phyloP scores from a whole-genome alignment of 2,888 invertebrate species.

The Yponomeuta sedellus region DNA sequence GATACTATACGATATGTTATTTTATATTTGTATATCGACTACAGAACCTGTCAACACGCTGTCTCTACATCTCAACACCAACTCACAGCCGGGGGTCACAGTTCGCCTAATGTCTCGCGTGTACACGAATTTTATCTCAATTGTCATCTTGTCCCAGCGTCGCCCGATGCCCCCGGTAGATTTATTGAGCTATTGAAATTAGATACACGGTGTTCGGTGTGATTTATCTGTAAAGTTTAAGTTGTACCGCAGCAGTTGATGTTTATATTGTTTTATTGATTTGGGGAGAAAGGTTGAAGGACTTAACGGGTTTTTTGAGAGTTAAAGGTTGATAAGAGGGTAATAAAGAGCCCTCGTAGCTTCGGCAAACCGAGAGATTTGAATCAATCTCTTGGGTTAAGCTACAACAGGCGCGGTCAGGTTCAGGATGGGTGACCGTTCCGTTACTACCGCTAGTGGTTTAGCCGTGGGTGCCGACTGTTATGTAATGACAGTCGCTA shows the following conservation, averaged over 20 bases:
- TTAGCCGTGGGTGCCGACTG: no score
- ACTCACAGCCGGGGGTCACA: slow-evolving; percentile 27
- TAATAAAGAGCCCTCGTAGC: no score
- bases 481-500: no score
- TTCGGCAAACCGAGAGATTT: no score
- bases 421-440: no score
- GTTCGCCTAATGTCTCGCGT: slow-evolving; percentile 33
- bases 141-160: slow-evolving; percentile 42
- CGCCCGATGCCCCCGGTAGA: slow-evolving; percentile 25
- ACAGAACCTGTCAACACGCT: background rate
- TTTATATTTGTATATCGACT: background rate
- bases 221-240: slow-evolving; percentile 23
- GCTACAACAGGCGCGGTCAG: no score
- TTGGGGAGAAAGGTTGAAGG: background rate
- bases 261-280: background rate
- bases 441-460: no score
- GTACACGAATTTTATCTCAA: slow-evolving; percentile 44
- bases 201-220: slow-evolving; percentile 21
- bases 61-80: slow-evolving; percentile 9
- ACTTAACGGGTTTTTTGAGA: background rate
- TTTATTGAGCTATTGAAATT: slow-evolving; percentile 27
- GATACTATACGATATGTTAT: no score
- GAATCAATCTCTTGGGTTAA: no score
- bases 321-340: no score
- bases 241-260: background rate